Evolutionary conservation across 30 jellyfish, hydroid and myxozoan genomes (phyloP).

Genomic region (Cassiopea andromeda): DNA sequence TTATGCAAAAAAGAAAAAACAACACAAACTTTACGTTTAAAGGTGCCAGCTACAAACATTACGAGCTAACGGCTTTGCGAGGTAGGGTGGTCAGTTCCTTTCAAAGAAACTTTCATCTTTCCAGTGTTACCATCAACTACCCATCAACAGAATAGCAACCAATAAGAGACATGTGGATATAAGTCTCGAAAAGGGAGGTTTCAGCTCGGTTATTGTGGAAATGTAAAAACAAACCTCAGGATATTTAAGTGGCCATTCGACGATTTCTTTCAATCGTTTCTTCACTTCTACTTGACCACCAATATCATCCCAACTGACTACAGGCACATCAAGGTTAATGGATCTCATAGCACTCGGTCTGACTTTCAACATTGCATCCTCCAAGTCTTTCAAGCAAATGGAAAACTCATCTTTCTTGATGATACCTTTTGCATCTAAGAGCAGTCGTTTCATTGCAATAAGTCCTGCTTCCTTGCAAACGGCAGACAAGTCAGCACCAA

Average conservation of each 20-base stretch:
- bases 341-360: conserved; percentile 96
- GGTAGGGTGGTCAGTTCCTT: no score
- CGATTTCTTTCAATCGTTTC: conserved; percentile 78
- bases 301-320: conserved; percentile 93
- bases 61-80: no score
- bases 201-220: no score
- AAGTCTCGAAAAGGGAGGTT: no score
- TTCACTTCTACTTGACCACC: conserved; percentile 95
- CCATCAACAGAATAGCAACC: no score
- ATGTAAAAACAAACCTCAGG: conserved; percentile 68
- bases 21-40: no score
- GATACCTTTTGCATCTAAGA: background rate
- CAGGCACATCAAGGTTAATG: conserved; percentile 88
- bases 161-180: no score
- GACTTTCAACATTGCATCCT: conserved; percentile 76
- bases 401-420: background rate
- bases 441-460: conserved; percentile 30
- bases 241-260: conserved; percentile 97
- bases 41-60: no score
- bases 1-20: no score
- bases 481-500: conserved; percentile 94
- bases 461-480: conserved; percentile 73
- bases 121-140: no score
- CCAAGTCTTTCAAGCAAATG: conserved; percentile 52
- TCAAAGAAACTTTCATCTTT: no score